phyloP scores from a whole-genome alignment of 2,797 vertebrate genomes.

The Linurgus olivaceus region DNA sequence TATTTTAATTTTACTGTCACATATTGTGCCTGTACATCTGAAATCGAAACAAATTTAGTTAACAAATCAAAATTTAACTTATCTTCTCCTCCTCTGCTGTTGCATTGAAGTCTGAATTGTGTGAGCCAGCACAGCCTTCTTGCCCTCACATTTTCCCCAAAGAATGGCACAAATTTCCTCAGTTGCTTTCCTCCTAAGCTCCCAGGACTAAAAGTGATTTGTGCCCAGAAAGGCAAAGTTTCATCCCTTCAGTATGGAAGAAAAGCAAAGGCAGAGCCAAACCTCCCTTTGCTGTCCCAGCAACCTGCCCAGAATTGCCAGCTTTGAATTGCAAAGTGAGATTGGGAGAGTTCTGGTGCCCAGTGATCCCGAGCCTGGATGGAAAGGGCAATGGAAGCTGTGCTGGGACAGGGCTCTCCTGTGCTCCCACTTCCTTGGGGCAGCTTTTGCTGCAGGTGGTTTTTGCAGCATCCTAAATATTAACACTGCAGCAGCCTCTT shows the following conservation, averaged over 20 bases:
- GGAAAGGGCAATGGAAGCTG: neutral
- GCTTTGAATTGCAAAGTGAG: neutral
- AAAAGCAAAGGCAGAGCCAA: neutral
- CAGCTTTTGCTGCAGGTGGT: neutral
- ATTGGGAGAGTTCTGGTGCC: neutral
- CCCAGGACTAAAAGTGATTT: neutral
- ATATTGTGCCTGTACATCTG: neutral
- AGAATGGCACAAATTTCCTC: neutral
- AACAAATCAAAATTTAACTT: neutral
- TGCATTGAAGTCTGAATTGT: neutral
- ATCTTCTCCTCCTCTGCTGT: neutral
- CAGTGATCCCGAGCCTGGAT: neutral
- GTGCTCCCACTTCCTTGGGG: neutral
- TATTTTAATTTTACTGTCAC: neutral
- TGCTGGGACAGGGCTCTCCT: neutral
- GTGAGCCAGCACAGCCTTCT: neutral
- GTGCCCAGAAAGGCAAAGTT: neutral
- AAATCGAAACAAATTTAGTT: neutral
- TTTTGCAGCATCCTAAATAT: neutral
- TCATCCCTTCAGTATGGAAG: neutral
- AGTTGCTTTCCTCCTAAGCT: neutral
- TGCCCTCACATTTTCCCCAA: neutral
- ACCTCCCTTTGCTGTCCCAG: neutral
- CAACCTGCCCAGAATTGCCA: neutral
- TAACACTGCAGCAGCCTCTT: slow-evolving; percentile 3